Evolutionary conservation across 2,888 invertebrate species (phyloP).

Genomic region (Drosophila melanosoma): DNA sequence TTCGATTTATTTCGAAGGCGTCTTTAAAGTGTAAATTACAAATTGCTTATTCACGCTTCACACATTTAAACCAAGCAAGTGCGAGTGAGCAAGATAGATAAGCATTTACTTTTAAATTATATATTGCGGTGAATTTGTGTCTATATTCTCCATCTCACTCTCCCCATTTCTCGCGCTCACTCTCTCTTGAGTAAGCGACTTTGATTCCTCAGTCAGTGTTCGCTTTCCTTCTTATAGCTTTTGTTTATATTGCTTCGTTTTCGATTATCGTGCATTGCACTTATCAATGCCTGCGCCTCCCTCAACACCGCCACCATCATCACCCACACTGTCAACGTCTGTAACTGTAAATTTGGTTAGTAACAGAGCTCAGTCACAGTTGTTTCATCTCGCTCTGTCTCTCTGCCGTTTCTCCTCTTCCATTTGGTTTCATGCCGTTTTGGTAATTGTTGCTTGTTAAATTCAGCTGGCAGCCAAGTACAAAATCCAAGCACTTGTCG

Average conservation of each 20-base stretch:
- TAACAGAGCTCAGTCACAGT: conserved; percentile 61
- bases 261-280: conserved; percentile 76
- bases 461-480: conserved; percentile 59
- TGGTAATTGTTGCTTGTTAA: conserved; percentile 79
- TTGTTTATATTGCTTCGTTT: conserved; percentile 76
- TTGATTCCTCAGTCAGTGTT: conserved; percentile 23
- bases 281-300: conserved; percentile 55
- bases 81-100: not conserved
- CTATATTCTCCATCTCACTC: not conserved
- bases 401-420: not conserved
- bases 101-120: not conserved
- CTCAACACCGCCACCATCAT: not conserved
- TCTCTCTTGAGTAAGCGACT: conserved; percentile 10
- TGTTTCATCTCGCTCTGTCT: conserved; percentile 15
- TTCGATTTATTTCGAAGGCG: conserved; percentile 1
- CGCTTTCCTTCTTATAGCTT: conserved; percentile 42
- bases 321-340: conserved; percentile 63
- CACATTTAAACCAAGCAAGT: not conserved
- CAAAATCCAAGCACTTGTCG: conserved; percentile 47
- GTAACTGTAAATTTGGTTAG: conserved; percentile 28
- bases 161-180: no score
- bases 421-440: conserved; percentile 18
- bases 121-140: not conserved
- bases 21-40: not conserved
- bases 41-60: not conserved